Conservation (phyloP, 2,888 invertebrate species). For the Gymnocheta viridis region DNA sequence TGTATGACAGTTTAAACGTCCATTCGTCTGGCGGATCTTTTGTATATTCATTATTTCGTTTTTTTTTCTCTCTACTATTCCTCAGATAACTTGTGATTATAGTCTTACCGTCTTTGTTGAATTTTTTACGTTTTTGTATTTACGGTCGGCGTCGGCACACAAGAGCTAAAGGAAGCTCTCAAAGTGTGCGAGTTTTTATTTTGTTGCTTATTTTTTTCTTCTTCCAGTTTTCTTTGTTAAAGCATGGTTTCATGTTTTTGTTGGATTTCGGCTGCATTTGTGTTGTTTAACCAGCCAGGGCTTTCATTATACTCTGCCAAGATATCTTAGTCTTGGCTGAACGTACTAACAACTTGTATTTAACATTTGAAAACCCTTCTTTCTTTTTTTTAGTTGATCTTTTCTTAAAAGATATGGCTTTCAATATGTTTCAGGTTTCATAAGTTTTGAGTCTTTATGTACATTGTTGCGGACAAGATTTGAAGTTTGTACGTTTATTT, state of each 20-base stretch:
- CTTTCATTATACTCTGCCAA: conserved; percentile 5
- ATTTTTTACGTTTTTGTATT: conserved; percentile 22
- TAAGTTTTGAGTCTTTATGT: conserved; percentile 17
- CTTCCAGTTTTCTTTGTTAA: conserved; percentile 30
- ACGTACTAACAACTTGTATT: conserved; percentile 18
- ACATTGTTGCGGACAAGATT: conserved; percentile 45
- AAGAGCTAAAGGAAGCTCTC: conserved; percentile 60
- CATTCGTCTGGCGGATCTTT: conserved; percentile 65
- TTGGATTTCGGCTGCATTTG: conserved; percentile 10
- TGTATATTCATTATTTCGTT: conserved; percentile 41
- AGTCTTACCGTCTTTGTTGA: conserved; percentile 53
- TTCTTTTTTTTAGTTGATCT: conserved; percentile 18
- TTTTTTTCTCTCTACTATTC: conserved; percentile 32
- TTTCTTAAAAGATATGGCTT: conserved; percentile 33
- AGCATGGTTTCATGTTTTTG: conserved; percentile 35
- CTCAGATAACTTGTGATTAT: conserved; percentile 59
- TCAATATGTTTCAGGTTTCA: conserved; percentile 56
- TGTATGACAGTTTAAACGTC: conserved; percentile 35
- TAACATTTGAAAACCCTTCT: conserved; percentile 34
- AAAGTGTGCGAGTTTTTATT: conserved; percentile 55
- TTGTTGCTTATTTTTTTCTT: not conserved
- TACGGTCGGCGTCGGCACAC: conserved; percentile 52
- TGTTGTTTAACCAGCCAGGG: conserved; percentile 21
- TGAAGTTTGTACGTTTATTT: conserved; percentile 14
- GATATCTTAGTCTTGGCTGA: not conserved